Base-by-base conservation (phyloP, 2,888 invertebrate genomes). In the Allygus modestus region DNA sequence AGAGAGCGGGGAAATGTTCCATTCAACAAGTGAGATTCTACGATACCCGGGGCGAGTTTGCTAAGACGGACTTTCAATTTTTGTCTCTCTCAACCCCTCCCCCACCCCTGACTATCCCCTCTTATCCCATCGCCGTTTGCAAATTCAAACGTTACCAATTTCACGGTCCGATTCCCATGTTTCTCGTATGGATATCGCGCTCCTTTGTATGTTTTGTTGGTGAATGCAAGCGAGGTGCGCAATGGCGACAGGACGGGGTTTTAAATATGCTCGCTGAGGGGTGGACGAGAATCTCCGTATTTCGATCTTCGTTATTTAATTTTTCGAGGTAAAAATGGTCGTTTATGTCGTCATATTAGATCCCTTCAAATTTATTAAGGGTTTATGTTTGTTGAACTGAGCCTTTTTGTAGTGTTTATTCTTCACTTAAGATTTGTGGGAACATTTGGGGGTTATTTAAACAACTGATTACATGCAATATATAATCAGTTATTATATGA, bases 21-120 rank as follows among this genome's bases (percentile, higher is more conserved):
- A 15, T 46, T 46, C 12, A 46, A 46, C 46, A 46, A 46, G 46
- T 7, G 1, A 46, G 46, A 46, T 46, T 15, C 7, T 46, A 12
- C 12, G 46, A 46, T 46, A 46, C 46, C 17, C 12, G 12, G 46
- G 17, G 46, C 9, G 54, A 54, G 11, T 23, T 54, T 1, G 54
- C 20, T 15, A 23, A 54, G 23, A 54, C 54, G 65, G 65, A 65
- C 65, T 12, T 65, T 65, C 65, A 65, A 65, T 26, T 65, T 65
- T 65, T 28, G 12, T 31, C 65, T n/a, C 65, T 31, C 28, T 2
- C 58, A 11, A 7, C 46, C 46, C 46, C 17, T 12, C 15, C 46
- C 46, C 23, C 58, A 9, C 26, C 58, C n/a, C n/a, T n/a, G n/a
- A n/a, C n/a, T n/a, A n/a, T 5, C 31, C 12, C 28, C 28, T 28